Percentiles rank a stretch among this genome's conserved stretches.
phyloP scores from a whole-genome alignment of 2,888 invertebrate species.

The Chrysolina haemoptera region DNA sequence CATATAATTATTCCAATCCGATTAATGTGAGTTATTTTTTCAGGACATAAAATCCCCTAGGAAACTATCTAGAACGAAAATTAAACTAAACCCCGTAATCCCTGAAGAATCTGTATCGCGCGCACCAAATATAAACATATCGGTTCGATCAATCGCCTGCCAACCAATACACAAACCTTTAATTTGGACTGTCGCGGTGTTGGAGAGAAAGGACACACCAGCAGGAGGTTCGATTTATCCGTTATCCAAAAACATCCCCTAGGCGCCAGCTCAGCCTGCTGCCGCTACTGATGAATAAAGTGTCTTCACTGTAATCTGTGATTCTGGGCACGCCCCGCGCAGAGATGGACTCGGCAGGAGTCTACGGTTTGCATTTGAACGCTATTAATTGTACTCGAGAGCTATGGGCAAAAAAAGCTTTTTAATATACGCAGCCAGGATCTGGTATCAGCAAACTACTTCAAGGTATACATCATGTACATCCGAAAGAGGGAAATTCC shows the following conservation, averaged over 20 bases:
- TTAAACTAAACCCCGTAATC: conserved; percentile 11
- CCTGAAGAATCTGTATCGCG: conserved; percentile 8
- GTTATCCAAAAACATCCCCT: conserved; percentile 45
- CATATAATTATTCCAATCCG: neutral
- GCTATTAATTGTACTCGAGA: neutral
- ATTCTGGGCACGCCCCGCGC: conserved; percentile 52
- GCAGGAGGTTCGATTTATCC: conserved; percentile 47
- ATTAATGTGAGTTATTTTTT: neutral
- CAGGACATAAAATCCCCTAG: neutral
- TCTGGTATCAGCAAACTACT: neutral
- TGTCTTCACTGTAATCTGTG: conserved; percentile 55
- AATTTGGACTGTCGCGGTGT: conserved; percentile 41
- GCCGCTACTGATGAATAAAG: conserved; percentile 53
- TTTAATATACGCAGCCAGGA: neutral
- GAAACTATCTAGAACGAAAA: neutral
- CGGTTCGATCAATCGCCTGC: conserved; percentile 40
- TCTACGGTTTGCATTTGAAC: neutral
- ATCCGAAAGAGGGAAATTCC: too few species aligned
- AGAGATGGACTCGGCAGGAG: conserved; percentile 8
- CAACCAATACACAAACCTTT: conserved; percentile 44
- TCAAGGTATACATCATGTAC: neutral
- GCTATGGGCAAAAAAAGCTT: neutral
- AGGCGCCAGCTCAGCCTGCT: conserved; percentile 42
- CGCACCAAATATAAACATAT: conserved; percentile 41
- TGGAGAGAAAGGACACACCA: conserved; percentile 32